A percentile compares a stretch with the other conserved stretches of the same genome.
phyloP scores from a whole-genome alignment of 2,797 vertebrate genomes.

The Spea hammondii region DNA sequence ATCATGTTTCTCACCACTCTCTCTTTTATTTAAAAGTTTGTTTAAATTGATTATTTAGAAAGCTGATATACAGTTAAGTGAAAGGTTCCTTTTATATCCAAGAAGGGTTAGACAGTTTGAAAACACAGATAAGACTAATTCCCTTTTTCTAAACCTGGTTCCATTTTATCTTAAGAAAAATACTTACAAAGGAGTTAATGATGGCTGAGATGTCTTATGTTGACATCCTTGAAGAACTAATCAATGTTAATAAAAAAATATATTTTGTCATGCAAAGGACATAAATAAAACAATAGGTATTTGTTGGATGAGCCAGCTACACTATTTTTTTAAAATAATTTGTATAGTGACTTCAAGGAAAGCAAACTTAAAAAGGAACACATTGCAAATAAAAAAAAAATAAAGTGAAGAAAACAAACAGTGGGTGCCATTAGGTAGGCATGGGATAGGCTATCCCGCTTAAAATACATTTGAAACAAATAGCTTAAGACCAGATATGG shows the following conservation, averaged over 20 bases:
- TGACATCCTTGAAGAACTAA: slow-evolving; percentile 10
- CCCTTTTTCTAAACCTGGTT: slow-evolving; percentile 53
- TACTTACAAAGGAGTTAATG: slow-evolving; percentile 23
- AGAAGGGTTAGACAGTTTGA: slow-evolving; percentile 28
- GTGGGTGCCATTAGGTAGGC: too few species aligned
- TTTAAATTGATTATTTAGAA: slow-evolving; percentile 43
- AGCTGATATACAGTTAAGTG: slow-evolving; percentile 48
- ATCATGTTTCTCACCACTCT: neutral
- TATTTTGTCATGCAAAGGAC: neutral
- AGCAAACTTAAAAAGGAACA: too few species aligned
- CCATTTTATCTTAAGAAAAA: slow-evolving; percentile 58
- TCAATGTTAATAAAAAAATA: neutral
- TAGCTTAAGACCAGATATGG: too few species aligned
- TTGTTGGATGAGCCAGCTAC: too few species aligned
- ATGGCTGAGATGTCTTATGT: slow-evolving; percentile 19
- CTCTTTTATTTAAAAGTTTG: slow-evolving; percentile 42
- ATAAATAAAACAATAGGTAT: too few species aligned
- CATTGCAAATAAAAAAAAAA: too few species aligned
- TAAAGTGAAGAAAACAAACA: too few species aligned
- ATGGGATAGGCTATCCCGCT: too few species aligned
- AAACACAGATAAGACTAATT: slow-evolving; percentile 45
- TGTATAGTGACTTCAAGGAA: too few species aligned
- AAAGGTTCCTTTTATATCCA: slow-evolving; percentile 51
- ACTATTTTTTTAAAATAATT: too few species aligned
- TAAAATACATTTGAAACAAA: too few species aligned